These are phyloP conservation scores for Embiotoca jacksoni DNA, from an alignment of 2,113 vertebrate species.

Conservation along the genomic window DNA sequence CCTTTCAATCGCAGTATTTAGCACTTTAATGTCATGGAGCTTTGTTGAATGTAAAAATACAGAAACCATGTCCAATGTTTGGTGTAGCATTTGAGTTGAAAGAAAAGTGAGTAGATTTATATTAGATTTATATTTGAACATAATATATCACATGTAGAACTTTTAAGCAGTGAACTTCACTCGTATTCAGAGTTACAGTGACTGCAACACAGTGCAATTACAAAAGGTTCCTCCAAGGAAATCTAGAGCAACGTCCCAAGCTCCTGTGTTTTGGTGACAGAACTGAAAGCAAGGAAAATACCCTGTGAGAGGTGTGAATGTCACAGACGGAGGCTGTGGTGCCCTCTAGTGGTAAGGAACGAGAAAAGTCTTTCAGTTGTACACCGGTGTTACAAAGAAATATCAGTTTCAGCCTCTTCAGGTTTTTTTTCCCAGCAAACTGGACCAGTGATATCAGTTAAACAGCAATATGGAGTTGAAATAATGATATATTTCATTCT, in stretches of 20 bases:
- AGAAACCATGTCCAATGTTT: neutral
- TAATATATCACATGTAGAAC: no score
- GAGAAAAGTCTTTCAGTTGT: no score
- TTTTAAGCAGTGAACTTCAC: neutral
- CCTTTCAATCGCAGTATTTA: neutral
- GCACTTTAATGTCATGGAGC: conserved; percentile 17
- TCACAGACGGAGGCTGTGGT: neutral
- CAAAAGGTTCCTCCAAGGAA: neutral
- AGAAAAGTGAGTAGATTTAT: no score
- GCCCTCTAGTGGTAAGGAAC: neutral
- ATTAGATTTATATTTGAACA: no score
- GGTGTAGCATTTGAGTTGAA: no score
- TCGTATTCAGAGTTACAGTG: neutral
- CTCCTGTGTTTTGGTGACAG: no score
- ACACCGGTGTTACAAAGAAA: no score
- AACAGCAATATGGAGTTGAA: no score
- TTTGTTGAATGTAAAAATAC: neutral
- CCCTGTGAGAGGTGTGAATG: neutral
- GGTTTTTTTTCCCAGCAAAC: no score
- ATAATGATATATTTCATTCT: neutral
- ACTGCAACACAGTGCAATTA: neutral
- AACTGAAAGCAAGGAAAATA: no score
- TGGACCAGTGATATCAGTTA: no score
- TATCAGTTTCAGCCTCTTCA: no score
- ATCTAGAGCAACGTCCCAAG: neutral